These are phyloP conservation scores for Ridgeia piscesae DNA, from an alignment of 1,140 invertebrate genomes.

Conservation along the genomic window DNA sequence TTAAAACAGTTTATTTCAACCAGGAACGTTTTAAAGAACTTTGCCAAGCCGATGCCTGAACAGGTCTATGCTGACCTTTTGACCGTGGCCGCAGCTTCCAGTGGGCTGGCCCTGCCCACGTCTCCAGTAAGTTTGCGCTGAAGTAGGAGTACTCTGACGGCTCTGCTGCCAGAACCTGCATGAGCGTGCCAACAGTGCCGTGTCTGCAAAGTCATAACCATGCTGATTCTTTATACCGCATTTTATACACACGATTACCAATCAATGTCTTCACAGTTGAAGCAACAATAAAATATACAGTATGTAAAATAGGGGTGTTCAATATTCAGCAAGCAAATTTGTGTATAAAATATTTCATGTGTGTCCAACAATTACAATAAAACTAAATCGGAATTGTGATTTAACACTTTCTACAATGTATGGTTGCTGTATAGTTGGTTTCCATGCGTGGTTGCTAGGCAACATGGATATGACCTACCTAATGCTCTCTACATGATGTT, in stretches of 20 bases:
- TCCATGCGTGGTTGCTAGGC: neutral
- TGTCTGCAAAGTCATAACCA: slow-evolving; percentile 34
- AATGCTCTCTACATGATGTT: no score
- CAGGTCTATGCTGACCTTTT: slow-evolving; percentile 6
- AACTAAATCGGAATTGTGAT: no score
- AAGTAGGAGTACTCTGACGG: slow-evolving; percentile 74
- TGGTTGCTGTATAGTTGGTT: no score
- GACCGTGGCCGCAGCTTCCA: slow-evolving; percentile 62
- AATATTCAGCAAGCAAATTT: no score
- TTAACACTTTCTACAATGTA: no score
- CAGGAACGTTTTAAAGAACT: neutral
- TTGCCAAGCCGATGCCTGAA: neutral
- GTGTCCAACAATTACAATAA: no score
- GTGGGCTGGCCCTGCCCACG: slow-evolving; percentile 76
- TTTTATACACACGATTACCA: no score
- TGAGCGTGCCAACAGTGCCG: slow-evolving; percentile 46
- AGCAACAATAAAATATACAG: no score
- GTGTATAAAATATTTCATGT: no score
- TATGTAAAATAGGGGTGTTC: no score
- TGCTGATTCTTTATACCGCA: neutral
- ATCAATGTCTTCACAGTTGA: no score
- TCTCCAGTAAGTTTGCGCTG: slow-evolving; percentile 62
- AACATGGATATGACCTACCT: slow-evolving; percentile 11
- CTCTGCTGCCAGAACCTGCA: slow-evolving; percentile 49
- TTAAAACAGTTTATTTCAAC: neutral